Conservation (phyloP, 2,888 invertebrate species). For the Belgica antarctica region DNA sequence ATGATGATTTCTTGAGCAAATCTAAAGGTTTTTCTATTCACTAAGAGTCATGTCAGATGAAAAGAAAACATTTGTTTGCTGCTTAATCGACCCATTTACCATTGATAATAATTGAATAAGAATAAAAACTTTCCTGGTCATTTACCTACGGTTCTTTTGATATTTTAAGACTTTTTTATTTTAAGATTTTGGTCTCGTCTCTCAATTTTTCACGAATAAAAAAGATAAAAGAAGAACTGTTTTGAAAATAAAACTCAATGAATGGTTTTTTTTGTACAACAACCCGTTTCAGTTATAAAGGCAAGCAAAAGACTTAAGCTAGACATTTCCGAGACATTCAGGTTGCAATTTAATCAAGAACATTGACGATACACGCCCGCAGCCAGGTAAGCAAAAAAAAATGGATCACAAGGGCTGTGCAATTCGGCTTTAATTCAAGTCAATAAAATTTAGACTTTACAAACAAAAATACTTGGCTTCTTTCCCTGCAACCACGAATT, state of each 20-base stretch:
- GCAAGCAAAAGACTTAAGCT: not conserved
- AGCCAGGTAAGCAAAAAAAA: not conserved
- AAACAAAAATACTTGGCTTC: too few relatives aligned
- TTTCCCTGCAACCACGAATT: too few relatives aligned
- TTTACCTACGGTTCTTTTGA: slow-evolving; percentile 8
- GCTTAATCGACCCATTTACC: slow-evolving; percentile 24
- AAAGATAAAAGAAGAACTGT: not conserved
- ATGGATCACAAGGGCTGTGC: slow-evolving; percentile 11
- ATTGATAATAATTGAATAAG: slow-evolving; percentile 11
- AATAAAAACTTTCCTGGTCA: slow-evolving; percentile 36
- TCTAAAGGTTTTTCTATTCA: not conserved
- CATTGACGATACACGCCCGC: slow-evolving; percentile 4
- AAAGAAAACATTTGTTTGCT: slow-evolving; percentile 1
- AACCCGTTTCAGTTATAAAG: not conserved
- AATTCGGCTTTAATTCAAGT: too few relatives aligned
- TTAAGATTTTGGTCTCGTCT: slow-evolving; percentile 9
- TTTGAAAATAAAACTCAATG: not conserved
- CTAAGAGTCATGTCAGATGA: not conserved
- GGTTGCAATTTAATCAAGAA: not conserved
- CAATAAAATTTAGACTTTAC: too few relatives aligned
- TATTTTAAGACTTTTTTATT: not conserved
- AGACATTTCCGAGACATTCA: not conserved
- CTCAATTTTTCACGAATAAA: slow-evolving; percentile 7
- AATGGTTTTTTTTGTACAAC: not conserved
- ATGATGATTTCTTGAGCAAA: not conserved